Evolutionary conservation across 2,113 vertebrate species (phyloP), one percentile per base, ranked within the genome.

Genomic region (Coregonus clupeaformis): DNA sequence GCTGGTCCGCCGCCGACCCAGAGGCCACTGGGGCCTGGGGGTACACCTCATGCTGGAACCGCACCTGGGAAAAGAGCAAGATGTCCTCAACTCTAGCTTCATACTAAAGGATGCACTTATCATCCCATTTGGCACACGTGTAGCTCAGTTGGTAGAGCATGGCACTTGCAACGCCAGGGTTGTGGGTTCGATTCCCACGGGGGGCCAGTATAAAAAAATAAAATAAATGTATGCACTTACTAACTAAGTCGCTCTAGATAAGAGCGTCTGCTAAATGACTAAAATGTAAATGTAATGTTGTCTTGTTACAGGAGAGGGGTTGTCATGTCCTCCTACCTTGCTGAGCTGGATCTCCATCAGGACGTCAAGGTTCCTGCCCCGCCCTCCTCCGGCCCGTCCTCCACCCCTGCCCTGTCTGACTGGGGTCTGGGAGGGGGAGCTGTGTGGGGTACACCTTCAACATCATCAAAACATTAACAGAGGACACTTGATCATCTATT

Each of bases 311-410:
- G 16, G 49, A 42, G 36, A 42, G 49, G 49, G 49, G 49, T n/a
- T 36, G 18, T 67, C 42, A 7, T 27, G 32, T 24, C 16, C 45
- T 67, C 57, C 67, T 75, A 98, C 98, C 92, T 99, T 99, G 90
- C 95, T 98, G 79, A 99, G 91, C 11, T 99, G 98, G 84, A 99
- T 98, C 90, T 99, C 97, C 96, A 99, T 98, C 12, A 99, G 86
- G 64, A 99, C 94, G 29, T 98, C 96, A 27, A 93, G 95, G 82
- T 99, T 98, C 84, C 98, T 95, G 76, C 95, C 95, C 77, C 87
- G 94, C 64, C 97, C 97, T 0, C 96, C 97, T 78, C 80, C 94
- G 0, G 84, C 83, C 9, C 87, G 86, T 6, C 91, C 87, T 60
- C 84, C 71, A 63, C 79, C 90, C 29, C 91, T 94, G 4, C 90